Base-by-base conservation (phyloP, 2,797 vertebrate genomes). In the Acrocephalus scirpaceus region DNA sequence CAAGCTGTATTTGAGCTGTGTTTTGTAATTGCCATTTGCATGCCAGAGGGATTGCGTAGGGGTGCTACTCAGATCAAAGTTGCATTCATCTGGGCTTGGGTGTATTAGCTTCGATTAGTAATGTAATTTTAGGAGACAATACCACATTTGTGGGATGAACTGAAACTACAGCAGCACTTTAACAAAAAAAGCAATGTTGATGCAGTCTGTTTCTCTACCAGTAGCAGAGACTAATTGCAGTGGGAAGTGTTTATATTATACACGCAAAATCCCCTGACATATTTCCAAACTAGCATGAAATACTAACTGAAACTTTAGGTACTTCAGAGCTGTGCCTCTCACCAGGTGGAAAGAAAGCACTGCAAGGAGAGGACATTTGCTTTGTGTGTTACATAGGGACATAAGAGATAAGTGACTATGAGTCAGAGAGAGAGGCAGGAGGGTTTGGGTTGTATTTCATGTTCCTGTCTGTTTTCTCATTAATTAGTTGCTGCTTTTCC, bases 111-210 rank as follows among this genome's bases (percentile, higher is more conserved):
- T 92, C 88, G 95, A 96, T 93, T 96, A 92, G 86, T 71, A 92
- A 78, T 86, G 91, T 87, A 94, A 93, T 96, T 95, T 93, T 92
- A 95, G 92, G 74, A 95, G 83, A 95, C 96, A 96, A 93, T 93
- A 86, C 74, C 64, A 71, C 93, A 53, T 94, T 94, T 96, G 71
- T 94, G 88, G 62, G 57, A 82, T 51, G 82, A 94, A 93, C 80
- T 76, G 71, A 90, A 96, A 62, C 80, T 82, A 38, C 74, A 79
- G 86, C 27, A 8, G 88, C 42, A 48, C 60, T 88, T 76, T 0
- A 93, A 50, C 56, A 60, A 78, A 77, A 84, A 86, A 86, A 85
- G 23, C 60, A 69, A 42, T 54, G 42, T 80, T 86, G 88, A 19
- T 61, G 86, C 42, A 74, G 71, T 45, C 69, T 67, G 57, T 62